Evolutionary conservation across 37 sponge, comb jelly and placozoan species (phyloP), one percentile per base, ranked within the genome.

Genomic region (Mnemiopsis leidyi): DNA sequence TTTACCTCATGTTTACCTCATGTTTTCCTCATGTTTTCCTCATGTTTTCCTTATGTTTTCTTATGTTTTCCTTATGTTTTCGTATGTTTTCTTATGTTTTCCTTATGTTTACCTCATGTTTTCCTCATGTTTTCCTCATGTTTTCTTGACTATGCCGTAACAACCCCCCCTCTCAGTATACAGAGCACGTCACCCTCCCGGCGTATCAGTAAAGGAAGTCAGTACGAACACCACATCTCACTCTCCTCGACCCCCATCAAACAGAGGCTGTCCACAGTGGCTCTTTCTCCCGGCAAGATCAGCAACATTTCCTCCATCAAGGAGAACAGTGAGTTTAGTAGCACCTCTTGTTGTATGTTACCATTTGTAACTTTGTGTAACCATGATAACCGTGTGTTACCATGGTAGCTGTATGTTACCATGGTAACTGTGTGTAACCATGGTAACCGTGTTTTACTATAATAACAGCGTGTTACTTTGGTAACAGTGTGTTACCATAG

Each of bases 231-330:
- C 23, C 61, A 38, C 48, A 29, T 85, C 36, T 85, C 90, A 0
- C 32, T 85, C 24, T 85, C 90, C 24, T 85, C 90, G 3, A 85
- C 90, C 25, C 90, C 90, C 0, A 85, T 85, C 39, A 85, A 85
- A 85, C 90, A 38, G 36, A 1, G 36, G 9, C 32, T 85, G 28
- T 85, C 90, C 24, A 5, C 38, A 5, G 61, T 25, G 26, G 39
- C 90, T 61, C 21, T 85, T 28, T 24, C 61, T 5, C 35, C 48
- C 26, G 16, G 61, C 9, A 38, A 38, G 48, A 40, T 40, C 32
- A 71, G 30, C 31, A 40, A 85, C 29, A 85, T 85, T 61, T 36
- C 38, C 20, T 85, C 90, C 18, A 85, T 85, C 29, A 40, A 85
- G 29, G 61, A 38, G 29, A 71, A 71, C 31, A 71, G 75, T 71